Base-by-base conservation (phyloP, 2,113 vertebrate species). In the Setophaga kirtlandii region DNA sequence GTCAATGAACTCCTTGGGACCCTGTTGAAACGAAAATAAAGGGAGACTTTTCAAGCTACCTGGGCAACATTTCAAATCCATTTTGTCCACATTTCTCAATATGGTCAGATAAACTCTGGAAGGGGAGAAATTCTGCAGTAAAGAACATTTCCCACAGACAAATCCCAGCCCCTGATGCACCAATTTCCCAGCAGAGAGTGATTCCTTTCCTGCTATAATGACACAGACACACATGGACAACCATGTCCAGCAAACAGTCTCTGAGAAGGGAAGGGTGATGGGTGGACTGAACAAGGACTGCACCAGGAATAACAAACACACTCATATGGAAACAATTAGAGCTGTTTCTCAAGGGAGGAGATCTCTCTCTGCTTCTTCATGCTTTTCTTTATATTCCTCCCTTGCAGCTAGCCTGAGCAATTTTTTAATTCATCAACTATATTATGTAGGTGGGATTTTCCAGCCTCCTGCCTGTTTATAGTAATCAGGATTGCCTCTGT, bases 401-500 rank as follows among this genome's bases (percentile, higher is more conserved):
- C 35, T 86, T 85, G 80, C 55, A 79, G 58, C 74, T 77, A 84
- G 73, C 37, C 69, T 46, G 39, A 39, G 71, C 2, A 73, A 41
- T 18, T 49, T 77, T 87, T 87, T 24, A 42, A 88, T 89, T 85
- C 64, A 71, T 49, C 21, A 75, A 47, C 15, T 35, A 10, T 23
- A 78, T 81, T 63, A 60, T 53, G 75, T 74, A 64, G 23, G 67
- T 58, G 73, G 85, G 83, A 67, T 95, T 92, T 78, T 93, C 75
- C 91, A 92, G 62, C 41, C 31, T 90, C 46, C 55, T 90, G 77
- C 14, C 20, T 87, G 65, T 56, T 90, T 85, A 58, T 24, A 85
- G 82, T 23, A 80, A 76, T 90, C 65, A 67, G 55, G 56, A 70
- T 86, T 90, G 69, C 89, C 94, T 86, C 93, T 76, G 65, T 91